phyloP scores from a whole-genome alignment of 1,140 invertebrate species.

The Drosophila malerkotliana region DNA sequence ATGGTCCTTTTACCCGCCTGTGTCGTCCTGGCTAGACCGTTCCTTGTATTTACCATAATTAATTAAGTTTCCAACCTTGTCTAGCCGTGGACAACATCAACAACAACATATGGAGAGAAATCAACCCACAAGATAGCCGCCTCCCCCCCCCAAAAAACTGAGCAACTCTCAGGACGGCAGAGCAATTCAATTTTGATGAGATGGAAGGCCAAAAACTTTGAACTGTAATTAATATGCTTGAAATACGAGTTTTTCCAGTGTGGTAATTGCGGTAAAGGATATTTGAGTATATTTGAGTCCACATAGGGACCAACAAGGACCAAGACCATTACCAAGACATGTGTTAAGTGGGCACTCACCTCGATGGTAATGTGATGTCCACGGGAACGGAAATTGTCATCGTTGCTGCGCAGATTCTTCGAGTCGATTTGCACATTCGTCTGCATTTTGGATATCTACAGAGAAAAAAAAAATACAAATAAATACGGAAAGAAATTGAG shows the following conservation, averaged over 20 bases:
- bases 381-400: conserved; percentile 84
- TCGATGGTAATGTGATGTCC: conserved; percentile 84
- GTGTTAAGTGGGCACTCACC: conserved; percentile 64
- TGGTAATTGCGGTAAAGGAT: background rate
- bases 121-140: conserved; percentile 3
- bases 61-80: conserved; percentile 43
- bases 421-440: conserved; percentile 88
- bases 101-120: conserved; percentile 1
- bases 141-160: background rate
- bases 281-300: background rate
- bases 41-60: conserved; percentile 37
- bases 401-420: conserved; percentile 86
- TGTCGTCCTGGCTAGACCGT: conserved; percentile 3
- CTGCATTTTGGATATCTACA: conserved; percentile 85
- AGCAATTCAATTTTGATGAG: conserved; percentile 44
- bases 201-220: conserved; percentile 39
- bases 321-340: conserved; percentile 4
- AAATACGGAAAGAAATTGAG: too few relatives aligned
- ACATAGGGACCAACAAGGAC: background rate
- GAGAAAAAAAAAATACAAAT: conserved; percentile 4
- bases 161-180: conserved; percentile 12
- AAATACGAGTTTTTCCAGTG: conserved; percentile 21
- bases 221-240: conserved; percentile 60
- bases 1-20: background rate
- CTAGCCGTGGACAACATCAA: conserved; percentile 6